Conservation (phyloP, 2,113 vertebrate genomes). For the Cranoglanis bouderius region DNA sequence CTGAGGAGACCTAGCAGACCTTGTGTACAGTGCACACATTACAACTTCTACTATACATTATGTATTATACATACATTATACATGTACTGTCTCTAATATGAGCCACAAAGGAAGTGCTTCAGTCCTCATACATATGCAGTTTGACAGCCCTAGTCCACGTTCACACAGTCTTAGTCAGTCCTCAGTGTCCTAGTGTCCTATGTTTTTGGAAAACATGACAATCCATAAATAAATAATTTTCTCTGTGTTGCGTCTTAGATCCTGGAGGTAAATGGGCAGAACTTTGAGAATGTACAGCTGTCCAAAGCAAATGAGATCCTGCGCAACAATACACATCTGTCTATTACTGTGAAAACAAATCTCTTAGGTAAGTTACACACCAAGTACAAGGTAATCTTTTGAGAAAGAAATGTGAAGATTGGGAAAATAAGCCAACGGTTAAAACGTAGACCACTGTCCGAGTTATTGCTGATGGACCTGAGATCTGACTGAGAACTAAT, state of each 20-base stretch:
- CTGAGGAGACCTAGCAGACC: not conserved
- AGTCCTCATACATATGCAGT: not conserved
- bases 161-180: not conserved
- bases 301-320: slow-evolving; percentile 98
- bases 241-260: slow-evolving; percentile 75
- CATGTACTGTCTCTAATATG: not conserved
- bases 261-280: slow-evolving; percentile 97
- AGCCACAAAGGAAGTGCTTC: not conserved
- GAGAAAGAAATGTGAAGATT: not conserved
- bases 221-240: not conserved
- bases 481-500: not conserved
- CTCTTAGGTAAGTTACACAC: slow-evolving; percentile 83
- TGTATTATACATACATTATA: not conserved
- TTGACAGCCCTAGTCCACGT: not conserved
- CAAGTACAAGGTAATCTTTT: not conserved
- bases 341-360: slow-evolving; percentile 99
- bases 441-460: not conserved
- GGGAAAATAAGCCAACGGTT: not conserved
- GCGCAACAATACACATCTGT: slow-evolving; percentile 97
- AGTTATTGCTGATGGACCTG: not conserved
- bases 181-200: not conserved
- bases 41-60: not conserved
- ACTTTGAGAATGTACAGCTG: slow-evolving; percentile 97
- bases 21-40: not conserved
- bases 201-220: not conserved